Conservation (phyloP, 2,797 vertebrate genomes). For the Leuciscus waleckii region DNA sequence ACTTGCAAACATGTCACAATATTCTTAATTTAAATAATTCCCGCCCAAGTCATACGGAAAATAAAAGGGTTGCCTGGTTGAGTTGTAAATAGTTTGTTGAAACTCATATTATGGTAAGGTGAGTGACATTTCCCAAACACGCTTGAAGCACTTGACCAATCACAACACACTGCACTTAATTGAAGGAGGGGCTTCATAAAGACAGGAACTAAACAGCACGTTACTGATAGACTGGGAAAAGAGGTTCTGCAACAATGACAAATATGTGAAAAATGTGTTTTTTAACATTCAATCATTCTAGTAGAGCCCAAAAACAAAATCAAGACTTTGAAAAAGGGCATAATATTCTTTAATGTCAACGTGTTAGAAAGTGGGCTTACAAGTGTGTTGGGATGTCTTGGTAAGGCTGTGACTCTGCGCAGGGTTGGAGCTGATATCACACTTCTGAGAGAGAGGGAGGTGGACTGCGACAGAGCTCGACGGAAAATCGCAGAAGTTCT, state of each 20-base stretch:
- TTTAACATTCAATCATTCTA: neutral
- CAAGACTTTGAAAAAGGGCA: neutral
- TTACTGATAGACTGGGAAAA: neutral
- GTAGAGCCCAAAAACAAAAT: neutral
- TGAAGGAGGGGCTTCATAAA: neutral
- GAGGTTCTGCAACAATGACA: neutral
- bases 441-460: constrained; percentile 90
- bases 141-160: neutral
- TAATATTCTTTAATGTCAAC: neutral
- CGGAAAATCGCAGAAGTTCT: constrained; percentile 94
- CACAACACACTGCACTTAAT: neutral
- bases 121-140: no score
- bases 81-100: no score
- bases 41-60: no score
- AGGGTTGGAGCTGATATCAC: constrained; percentile 97
- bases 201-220: neutral
- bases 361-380: neutral
- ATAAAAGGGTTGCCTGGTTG: no score
- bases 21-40: no score
- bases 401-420: constrained; percentile 38
- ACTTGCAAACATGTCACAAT: no score
- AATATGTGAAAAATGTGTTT: neutral
- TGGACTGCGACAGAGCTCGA: constrained; percentile 86
- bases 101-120: no score
- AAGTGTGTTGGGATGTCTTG: neutral